phyloP scores from a whole-genome alignment of 2,797 vertebrate genomes.

The Sarcophilus harrisii region DNA sequence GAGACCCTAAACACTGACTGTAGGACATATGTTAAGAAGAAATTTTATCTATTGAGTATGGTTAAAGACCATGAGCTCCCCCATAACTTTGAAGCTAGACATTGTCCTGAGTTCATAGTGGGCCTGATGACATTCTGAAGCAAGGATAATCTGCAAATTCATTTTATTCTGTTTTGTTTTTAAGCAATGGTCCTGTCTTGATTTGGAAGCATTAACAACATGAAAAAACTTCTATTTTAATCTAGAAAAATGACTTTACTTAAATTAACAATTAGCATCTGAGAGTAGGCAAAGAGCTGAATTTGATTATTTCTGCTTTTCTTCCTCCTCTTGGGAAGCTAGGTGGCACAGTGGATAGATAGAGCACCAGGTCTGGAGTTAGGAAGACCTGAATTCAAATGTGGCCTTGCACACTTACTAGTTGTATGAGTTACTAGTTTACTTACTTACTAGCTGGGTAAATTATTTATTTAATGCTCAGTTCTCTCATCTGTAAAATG shows the following conservation, averaged over 20 bases:
- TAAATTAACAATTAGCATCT: background rate
- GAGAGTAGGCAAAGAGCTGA: background rate
- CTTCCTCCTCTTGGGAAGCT: background rate
- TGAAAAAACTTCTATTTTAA: background rate
- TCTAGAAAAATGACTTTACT: background rate
- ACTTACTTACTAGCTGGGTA: background rate
- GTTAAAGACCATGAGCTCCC: background rate
- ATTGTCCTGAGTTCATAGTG: background rate
- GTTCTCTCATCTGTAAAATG: background rate
- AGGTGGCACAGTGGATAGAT: background rate
- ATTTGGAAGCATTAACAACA: accelerated
- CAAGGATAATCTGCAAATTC: background rate
- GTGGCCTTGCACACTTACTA: background rate
- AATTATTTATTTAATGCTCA: background rate
- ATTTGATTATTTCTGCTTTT: background rate
- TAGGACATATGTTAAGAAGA: background rate
- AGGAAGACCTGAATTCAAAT: background rate
- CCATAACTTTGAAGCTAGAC: background rate
- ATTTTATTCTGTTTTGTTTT: background rate
- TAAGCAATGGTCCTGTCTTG: background rate
- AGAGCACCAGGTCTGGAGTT: background rate
- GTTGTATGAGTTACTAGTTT: background rate
- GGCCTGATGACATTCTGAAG: background rate
- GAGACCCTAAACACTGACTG: background rate
- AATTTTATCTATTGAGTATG: background rate